Evolutionary conservation across 1,140 invertebrate species (phyloP), one percentile per base, ranked within the genome.

Genomic region (Drosophila varians): DNA sequence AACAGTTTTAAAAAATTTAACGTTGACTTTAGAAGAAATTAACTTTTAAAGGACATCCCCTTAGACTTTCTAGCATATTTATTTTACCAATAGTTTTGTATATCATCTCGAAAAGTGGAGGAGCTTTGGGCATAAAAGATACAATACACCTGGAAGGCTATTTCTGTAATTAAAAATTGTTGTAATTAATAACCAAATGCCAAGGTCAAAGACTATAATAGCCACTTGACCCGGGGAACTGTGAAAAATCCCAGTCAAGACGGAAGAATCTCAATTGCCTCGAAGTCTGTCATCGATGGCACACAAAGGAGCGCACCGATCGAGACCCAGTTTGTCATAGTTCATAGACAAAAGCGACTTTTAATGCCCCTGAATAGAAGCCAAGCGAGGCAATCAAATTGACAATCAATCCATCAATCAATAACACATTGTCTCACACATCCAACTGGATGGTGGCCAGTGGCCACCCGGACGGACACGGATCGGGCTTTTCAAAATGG

Each of bases 321-420:
- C 57, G 25, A 73, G 68, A 73, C 69, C 68, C 68, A 77, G 69
- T 78, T 77, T 74, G 71, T 74, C 57, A 70, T 64, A 70, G 56
- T 48, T 49, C 16, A 56, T 52, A 49, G 61, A 61, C 48, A 60
- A 72, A 66, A 53, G 46, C 25, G 61, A 42, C 61, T 68, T 38
- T 26, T 66, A 68, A 62, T 73, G 68, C 71, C 71, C 55, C 70
- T 79, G 71, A 79, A 55, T 70, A 21, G 43, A 38, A 60, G 52
- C 47, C n/a, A 48, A 47, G 66, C 71, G 55, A 53, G 52, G 43
- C 54, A 86, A 80, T 76, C 70, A 73, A 72, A 74, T 66, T 65
- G 49, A 66, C 77, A 87, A 80, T 87, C 51, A 84, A 82, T 65
- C 74, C 72, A 80, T 87, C 77, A 87, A 87, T 84, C 76, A 87